These are phyloP conservation scores for Erannis defoliaria DNA, from an alignment of 2,888 invertebrate species.

Conservation along the genomic window DNA sequence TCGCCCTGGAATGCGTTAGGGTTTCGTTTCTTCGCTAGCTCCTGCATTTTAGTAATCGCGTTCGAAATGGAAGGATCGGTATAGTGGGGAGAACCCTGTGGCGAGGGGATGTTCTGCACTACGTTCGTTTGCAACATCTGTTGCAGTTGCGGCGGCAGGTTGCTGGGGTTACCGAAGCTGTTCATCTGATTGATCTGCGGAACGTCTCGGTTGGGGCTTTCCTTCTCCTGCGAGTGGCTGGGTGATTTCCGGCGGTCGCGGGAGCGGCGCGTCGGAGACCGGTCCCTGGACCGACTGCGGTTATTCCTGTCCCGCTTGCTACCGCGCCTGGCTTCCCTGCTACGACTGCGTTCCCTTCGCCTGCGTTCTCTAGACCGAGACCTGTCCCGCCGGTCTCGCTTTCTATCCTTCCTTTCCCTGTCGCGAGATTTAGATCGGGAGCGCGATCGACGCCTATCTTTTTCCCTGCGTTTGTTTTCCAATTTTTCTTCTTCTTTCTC, in stretches of 20 bases:
- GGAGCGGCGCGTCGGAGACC: slow-evolving; percentile 79
- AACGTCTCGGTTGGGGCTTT: slow-evolving; percentile 33
- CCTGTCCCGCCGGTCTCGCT: slow-evolving; percentile 81
- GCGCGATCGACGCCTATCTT: slow-evolving; percentile 67
- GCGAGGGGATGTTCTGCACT: slow-evolving; percentile 53
- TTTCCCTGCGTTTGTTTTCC: slow-evolving; percentile 66
- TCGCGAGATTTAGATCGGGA: slow-evolving; percentile 71
- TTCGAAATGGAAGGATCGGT: slow-evolving; percentile 68
- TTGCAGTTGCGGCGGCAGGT: slow-evolving; percentile 38
- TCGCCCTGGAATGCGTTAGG: slow-evolving; percentile 85
- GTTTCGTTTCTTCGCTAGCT: slow-evolving; percentile 86
- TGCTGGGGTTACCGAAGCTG: slow-evolving; percentile 38
- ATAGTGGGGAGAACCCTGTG: slow-evolving; percentile 56
- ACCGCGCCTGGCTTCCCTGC: slow-evolving; percentile 73
- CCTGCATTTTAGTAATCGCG: slow-evolving; percentile 73
- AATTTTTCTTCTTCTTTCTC: slow-evolving; percentile 65
- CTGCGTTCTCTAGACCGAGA: slow-evolving; percentile 87
- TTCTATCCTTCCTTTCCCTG: slow-evolving; percentile 75
- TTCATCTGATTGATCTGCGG: slow-evolving; percentile 31
- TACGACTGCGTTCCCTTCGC: slow-evolving; percentile 87
- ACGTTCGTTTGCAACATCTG: slow-evolving; percentile 48
- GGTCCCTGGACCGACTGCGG: slow-evolving; percentile 86
- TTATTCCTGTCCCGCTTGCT: slow-evolving; percentile 70
- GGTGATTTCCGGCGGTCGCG: slow-evolving; percentile 82
- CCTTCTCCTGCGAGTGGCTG: slow-evolving; percentile 69